phyloP scores from a whole-genome alignment of 2,113 vertebrate species.

The Varanus komodoensis region DNA sequence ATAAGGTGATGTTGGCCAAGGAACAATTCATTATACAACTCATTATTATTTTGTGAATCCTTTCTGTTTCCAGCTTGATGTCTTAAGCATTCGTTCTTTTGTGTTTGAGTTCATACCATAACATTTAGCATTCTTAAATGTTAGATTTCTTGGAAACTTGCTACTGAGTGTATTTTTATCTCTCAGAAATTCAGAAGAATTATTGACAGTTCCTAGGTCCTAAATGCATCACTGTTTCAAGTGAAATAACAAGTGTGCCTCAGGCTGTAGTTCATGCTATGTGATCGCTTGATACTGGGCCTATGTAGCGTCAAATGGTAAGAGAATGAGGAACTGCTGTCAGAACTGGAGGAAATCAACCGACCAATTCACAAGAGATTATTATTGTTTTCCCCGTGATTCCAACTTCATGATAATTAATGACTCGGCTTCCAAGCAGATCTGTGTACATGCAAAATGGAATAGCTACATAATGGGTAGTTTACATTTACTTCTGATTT shows the following conservation, averaged over 20 bases:
- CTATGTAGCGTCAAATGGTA: slow-evolving; percentile 52
- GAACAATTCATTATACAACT: slow-evolving; percentile 51
- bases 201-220: slow-evolving; percentile 67
- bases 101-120: slow-evolving; percentile 16
- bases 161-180: slow-evolving; percentile 63
- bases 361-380: slow-evolving; percentile 49
- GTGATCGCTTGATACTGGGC: slow-evolving; percentile 67
- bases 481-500: slow-evolving; percentile 60
- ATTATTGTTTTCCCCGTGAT: slow-evolving; percentile 67
- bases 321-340: slow-evolving; percentile 42
- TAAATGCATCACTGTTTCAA: slow-evolving; percentile 70
- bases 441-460: slow-evolving; percentile 54
- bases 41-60: slow-evolving; percentile 28
- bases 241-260: slow-evolving; percentile 71
- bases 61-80: neutral
- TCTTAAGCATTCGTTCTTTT: slow-evolving; percentile 34
- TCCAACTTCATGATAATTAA: slow-evolving; percentile 70
- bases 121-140: slow-evolving; percentile 30
- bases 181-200: slow-evolving; percentile 66
- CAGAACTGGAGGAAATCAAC: slow-evolving; percentile 54
- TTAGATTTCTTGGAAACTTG: slow-evolving; percentile 46
- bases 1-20: slow-evolving; percentile 11
- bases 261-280: slow-evolving; percentile 69
- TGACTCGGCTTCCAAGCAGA: slow-evolving; percentile 50
- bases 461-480: slow-evolving; percentile 44